Conservation (phyloP, 2,113 vertebrate species). For the Pygoscelis antarcticus region DNA sequence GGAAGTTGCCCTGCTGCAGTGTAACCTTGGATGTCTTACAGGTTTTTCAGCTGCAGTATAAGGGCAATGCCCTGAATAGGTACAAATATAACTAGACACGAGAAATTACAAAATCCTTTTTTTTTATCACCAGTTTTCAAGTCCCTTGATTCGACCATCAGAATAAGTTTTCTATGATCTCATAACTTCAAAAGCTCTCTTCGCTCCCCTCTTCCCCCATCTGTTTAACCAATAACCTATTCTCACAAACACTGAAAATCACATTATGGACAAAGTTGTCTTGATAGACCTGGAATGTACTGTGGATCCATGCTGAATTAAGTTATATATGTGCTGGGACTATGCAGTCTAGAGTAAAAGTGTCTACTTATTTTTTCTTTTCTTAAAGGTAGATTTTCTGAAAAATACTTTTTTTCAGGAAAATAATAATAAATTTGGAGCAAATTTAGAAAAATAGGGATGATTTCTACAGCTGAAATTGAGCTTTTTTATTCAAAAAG, state of each 20-base stretch:
- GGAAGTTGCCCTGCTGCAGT: not conserved
- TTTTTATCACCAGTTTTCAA: not conserved
- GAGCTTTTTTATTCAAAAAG: not conserved
- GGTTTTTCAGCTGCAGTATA: not conserved
- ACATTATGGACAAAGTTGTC: not conserved
- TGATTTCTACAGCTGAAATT: not conserved
- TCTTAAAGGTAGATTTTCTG: not conserved
- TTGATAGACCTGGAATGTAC: not conserved
- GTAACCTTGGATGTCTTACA: conserved; percentile 33
- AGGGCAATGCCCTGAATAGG: not conserved
- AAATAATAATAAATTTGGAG: not conserved
- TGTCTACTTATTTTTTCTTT: not conserved
- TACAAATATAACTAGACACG: conserved; percentile 38
- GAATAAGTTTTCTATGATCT: conserved; percentile 42
- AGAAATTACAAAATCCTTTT: conserved; percentile 34
- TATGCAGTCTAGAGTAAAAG: not conserved
- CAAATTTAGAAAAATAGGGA: not conserved
- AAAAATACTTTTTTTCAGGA: not conserved
- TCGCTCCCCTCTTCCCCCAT: not conserved
- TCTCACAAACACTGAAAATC: conserved; percentile 46
- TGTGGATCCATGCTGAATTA: not conserved
- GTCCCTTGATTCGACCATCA: conserved; percentile 12
- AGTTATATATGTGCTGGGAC: not conserved
- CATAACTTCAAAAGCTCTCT: conserved; percentile 34
- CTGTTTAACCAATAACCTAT: conserved; percentile 40